Evolutionary conservation across 2,888 invertebrate genomes (phyloP).

Genomic region (Macrostomum cliftonense): DNA sequence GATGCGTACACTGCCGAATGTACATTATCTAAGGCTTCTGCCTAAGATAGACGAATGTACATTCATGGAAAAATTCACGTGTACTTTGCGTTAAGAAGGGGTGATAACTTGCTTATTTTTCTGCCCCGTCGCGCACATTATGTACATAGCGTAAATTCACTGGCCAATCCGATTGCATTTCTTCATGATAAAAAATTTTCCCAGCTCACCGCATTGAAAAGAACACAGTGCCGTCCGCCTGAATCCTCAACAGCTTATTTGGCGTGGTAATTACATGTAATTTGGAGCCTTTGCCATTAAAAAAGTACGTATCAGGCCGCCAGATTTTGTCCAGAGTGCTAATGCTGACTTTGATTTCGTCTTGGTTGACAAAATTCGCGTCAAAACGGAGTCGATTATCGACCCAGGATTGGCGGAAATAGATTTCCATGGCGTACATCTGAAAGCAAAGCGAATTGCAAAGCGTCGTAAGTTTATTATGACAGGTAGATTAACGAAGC

Average conservation of each 20-base stretch:
- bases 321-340: conserved; percentile 74
- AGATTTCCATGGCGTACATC: conserved; percentile 11
- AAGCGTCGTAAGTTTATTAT: too few relatives aligned
- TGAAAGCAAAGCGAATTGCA: background rate
- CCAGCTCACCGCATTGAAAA: conserved; percentile 69
- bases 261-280: conserved; percentile 87
- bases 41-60: too few relatives aligned
- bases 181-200: background rate
- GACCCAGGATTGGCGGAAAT: conserved; percentile 10
- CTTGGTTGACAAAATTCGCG: conserved; percentile 1
- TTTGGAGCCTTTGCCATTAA: conserved; percentile 47
- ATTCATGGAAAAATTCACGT: too few relatives aligned
- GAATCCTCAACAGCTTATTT: conserved; percentile 71
- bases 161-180: too few relatives aligned
- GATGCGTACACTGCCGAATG: too few relatives aligned
- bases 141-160: too few relatives aligned
- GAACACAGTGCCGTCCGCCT: conserved; percentile 69
- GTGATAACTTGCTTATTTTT: too few relatives aligned
- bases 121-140: too few relatives aligned
- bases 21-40: too few relatives aligned
- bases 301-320: conserved; percentile 73
- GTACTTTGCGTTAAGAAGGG: too few relatives aligned
- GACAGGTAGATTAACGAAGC: too few relatives aligned
- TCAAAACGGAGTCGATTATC: conserved; percentile 7
- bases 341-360: conserved; percentile 44